Percentiles rank a stretch among this genome's conserved stretches.
These are phyloP conservation scores for Lates japonicus DNA, from an alignment of 2,797 vertebrate genomes.

Conservation along the genomic window DNA sequence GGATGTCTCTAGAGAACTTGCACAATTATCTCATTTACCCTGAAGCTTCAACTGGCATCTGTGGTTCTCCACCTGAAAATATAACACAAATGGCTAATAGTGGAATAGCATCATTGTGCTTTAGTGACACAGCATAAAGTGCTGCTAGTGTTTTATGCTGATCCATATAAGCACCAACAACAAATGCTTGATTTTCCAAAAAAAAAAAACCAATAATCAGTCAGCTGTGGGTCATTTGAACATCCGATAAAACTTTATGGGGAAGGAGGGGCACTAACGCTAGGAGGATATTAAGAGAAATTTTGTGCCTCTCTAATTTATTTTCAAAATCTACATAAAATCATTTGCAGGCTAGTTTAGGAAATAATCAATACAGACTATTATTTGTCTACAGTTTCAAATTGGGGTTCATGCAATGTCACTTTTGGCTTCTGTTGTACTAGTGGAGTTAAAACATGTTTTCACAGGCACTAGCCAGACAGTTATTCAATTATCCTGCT, in stretches of 20 bases:
- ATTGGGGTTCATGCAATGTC: not conserved
- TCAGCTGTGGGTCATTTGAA: not conserved
- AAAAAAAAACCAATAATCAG: too few relatives aligned
- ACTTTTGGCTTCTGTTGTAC: not conserved
- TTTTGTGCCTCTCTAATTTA: not conserved
- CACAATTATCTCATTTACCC: constrained; percentile 73
- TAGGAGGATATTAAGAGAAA: not conserved
- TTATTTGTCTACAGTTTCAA: not conserved
- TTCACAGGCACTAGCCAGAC: not conserved
- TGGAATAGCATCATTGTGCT: not conserved
- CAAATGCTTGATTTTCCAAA: not conserved
- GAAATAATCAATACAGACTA: not conserved
- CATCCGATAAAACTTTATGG: too few relatives aligned
- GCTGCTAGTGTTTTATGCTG: not conserved
- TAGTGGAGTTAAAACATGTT: not conserved
- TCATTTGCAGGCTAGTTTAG: not conserved
- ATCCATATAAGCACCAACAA: not conserved
- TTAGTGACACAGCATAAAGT: not conserved
- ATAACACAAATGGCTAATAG: constrained; percentile 28
- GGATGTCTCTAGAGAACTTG: constrained; percentile 59
- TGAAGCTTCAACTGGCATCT: constrained; percentile 61
- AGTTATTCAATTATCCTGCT: not conserved
- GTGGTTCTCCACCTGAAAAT: constrained; percentile 58
- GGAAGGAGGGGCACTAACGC: too few relatives aligned
- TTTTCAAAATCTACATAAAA: not conserved